Evolutionary conservation across 53 echinoderm and acorn worm genomes (phyloP).

Genomic region (Patiria pectinifera): DNA sequence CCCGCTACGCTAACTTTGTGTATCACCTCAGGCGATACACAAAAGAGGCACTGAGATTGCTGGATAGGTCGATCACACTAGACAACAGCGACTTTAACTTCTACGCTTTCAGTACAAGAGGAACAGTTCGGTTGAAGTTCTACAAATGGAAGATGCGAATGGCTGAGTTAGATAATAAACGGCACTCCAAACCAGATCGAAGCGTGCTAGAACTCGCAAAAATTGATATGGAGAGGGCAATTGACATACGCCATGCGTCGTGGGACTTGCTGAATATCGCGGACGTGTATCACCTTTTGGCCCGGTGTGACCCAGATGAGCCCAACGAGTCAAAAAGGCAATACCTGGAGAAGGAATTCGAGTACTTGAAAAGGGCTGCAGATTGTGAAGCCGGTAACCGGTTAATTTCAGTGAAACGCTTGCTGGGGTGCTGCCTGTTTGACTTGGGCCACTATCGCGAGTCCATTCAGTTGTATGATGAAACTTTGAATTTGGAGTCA

Average conservation of each 20-base stretch:
- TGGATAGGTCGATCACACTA: constrained; percentile 31
- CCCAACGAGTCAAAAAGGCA: neutral
- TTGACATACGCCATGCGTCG: constrained; percentile 11
- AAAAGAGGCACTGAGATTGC: constrained; percentile 10
- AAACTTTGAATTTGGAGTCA: neutral
- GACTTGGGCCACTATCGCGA: constrained; percentile 40
- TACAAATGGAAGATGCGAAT: constrained; percentile 24
- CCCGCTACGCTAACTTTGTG: constrained; percentile 54
- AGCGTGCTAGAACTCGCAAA: neutral
- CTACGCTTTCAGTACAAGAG: constrained; percentile 51
- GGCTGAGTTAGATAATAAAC: neutral
- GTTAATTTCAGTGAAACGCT: neutral
- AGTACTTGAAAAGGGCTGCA: constrained; percentile 10
- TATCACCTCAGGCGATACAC: constrained; percentile 16
- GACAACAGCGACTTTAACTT: constrained; percentile 41
- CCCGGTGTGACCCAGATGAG: neutral
- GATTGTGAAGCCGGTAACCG: neutral
- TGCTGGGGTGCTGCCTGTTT: constrained; percentile 27
- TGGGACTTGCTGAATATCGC: constrained; percentile 35
- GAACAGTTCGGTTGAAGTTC: constrained; percentile 19
- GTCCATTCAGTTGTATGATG: neutral
- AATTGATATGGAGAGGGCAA: constrained; percentile 17
- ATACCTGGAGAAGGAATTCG: constrained; percentile 24
- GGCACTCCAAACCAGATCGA: neutral
- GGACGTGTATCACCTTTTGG: constrained; percentile 9